Evolutionary conservation across 2,797 vertebrate genomes (phyloP).

Genomic region (Lutjanus campechanus): DNA sequence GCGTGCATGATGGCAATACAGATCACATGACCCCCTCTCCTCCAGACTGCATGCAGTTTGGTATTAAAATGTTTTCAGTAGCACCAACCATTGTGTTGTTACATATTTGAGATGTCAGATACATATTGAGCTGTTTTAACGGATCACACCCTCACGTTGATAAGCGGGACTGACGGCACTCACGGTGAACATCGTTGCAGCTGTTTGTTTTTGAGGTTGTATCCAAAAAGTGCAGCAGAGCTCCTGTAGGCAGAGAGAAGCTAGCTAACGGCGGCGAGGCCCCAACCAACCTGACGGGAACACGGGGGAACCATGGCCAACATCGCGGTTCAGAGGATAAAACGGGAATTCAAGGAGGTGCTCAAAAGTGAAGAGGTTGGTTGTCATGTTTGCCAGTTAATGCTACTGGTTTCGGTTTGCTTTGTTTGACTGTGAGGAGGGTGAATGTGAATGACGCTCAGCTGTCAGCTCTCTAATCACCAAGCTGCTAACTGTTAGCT

Average conservation of each 20-base stretch:
- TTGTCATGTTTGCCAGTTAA: conserved; percentile 13
- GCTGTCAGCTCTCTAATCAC: conserved; percentile 66
- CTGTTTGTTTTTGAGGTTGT: conserved; percentile 60
- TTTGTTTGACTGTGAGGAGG: conserved; percentile 6
- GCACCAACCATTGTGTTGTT: conserved; percentile 66
- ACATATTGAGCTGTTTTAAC: conserved; percentile 37
- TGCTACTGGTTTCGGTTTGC: neutral
- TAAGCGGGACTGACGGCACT: conserved; percentile 33
- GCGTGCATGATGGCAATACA: conserved; percentile 60
- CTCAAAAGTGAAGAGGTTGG: conserved; percentile 98
- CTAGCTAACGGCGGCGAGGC: conserved; percentile 81
- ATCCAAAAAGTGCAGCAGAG: conserved; percentile 66
- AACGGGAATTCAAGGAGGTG: conserved; percentile 99
- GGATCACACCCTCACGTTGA: neutral
- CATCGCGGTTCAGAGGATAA: conserved; percentile 99
- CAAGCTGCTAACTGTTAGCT: conserved; percentile 53
- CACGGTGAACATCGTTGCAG: conserved; percentile 29
- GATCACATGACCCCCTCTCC: conserved; percentile 80
- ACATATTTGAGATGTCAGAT: conserved; percentile 63
- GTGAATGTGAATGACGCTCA: conserved; percentile 65
- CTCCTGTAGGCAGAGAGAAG: conserved; percentile 53
- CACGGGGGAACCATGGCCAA: conserved; percentile 91
- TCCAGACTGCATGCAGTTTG: conserved; percentile 81
- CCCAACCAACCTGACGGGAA: conserved; percentile 80
- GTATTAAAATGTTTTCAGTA: conserved; percentile 84